phyloP scores from a whole-genome alignment of 2,888 invertebrate species.

The Cetonia aurata region DNA sequence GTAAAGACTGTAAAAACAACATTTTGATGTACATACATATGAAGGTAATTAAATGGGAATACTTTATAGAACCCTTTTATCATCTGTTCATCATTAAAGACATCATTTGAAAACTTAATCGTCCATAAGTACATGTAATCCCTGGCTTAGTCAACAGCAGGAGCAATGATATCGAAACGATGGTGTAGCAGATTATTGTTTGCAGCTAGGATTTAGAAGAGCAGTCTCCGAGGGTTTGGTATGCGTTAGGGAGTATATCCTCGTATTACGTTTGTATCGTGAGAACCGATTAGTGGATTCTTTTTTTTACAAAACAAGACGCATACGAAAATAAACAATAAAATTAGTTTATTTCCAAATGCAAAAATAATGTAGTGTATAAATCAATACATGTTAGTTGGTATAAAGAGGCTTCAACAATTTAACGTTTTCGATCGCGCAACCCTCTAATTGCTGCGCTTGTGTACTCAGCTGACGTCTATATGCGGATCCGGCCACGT shows the following conservation, averaged over 20 bases:
- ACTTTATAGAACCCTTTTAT: background rate
- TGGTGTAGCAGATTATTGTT: conserved; percentile 54
- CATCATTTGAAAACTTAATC: conserved; percentile 48
- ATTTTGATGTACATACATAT: conserved; percentile 2
- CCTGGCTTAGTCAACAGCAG: conserved; percentile 37
- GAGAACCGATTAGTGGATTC: conserved; percentile 40
- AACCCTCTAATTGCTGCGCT: conserved; percentile 48
- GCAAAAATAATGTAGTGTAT: no score
- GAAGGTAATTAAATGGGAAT: background rate
- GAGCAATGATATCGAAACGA: conserved; percentile 50
- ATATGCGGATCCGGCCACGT: conserved; percentile 62
- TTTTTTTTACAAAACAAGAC: conserved; percentile 1
- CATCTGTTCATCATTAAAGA: conserved; percentile 19
- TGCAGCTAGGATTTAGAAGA: conserved; percentile 44
- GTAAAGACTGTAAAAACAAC: background rate
- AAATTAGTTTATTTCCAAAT: no score
- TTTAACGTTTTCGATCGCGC: conserved; percentile 9
- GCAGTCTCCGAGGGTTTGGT: conserved; percentile 42
- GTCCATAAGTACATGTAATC: conserved; percentile 53
- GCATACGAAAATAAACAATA: no score
- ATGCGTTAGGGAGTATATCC: conserved; percentile 26
- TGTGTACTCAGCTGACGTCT: conserved; percentile 54
- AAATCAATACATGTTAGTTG: background rate
- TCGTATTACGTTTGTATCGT: conserved; percentile 1
- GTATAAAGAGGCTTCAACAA: background rate